Conservation (phyloP, 1,140 invertebrate genomes). For the Thrips palmi region DNA sequence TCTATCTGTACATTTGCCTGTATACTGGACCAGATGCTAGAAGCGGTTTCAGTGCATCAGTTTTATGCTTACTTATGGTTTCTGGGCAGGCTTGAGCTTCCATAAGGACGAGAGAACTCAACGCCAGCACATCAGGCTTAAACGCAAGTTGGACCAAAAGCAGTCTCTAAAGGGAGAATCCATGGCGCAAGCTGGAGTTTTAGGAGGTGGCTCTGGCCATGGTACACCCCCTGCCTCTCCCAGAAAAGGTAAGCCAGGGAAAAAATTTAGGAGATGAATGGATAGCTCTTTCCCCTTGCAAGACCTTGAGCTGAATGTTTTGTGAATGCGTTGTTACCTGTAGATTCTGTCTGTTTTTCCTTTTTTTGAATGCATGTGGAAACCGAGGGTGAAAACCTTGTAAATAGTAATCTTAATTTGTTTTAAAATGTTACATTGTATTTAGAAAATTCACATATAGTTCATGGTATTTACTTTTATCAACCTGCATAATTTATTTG, state of each 20-base stretch:
- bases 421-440: too few relatives aligned
- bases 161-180: conserved; percentile 31
- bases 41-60: too few relatives aligned
- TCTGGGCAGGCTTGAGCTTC: conserved; percentile 31
- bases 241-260: conserved; percentile 28
- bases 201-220: conserved; percentile 8
- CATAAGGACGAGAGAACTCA: conserved; percentile 60
- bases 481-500: neutral
- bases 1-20: too few relatives aligned
- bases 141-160: conserved; percentile 49
- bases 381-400: too few relatives aligned
- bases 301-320: neutral
- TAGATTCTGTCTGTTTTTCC: too few relatives aligned
- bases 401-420: too few relatives aligned
- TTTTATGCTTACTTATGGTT: too few relatives aligned
- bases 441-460: too few relatives aligned
- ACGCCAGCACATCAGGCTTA: conserved; percentile 51
- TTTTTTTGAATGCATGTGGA: too few relatives aligned
- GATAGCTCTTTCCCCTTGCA: neutral
- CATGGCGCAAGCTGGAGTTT: too few relatives aligned
- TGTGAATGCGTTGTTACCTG: too few relatives aligned
- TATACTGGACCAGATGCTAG: too few relatives aligned
- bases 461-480: conserved; percentile 2
- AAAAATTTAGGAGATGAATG: neutral
- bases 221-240: conserved; percentile 28